A percentile compares a stretch with the other conserved stretches of the same genome.
Evolutionary conservation across 2,113 vertebrate genomes (phyloP).

Genomic region (Chitala chitala): DNA sequence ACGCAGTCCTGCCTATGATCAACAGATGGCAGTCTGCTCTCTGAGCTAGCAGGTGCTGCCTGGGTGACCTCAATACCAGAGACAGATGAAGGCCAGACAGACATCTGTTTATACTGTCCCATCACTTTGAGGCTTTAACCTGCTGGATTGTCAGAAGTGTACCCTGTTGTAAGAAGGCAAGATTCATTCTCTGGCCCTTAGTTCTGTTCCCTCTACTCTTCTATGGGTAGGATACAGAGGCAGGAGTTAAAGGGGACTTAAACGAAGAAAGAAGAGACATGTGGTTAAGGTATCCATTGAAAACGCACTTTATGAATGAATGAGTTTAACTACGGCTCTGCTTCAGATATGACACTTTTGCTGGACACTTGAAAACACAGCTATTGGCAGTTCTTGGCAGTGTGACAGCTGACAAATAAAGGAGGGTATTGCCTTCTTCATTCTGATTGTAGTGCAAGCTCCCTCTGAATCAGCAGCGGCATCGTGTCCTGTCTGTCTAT

Average conservation of each 20-base stretch:
- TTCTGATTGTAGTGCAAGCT: too few species aligned
- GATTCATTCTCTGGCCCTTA: background rate
- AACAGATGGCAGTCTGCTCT: conserved; percentile 48
- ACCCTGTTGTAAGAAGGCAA: too few species aligned
- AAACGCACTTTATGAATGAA: too few species aligned
- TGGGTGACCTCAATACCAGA: background rate
- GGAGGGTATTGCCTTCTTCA: too few species aligned
- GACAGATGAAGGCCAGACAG: background rate
- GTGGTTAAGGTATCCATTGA: too few species aligned
- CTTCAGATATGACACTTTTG: too few species aligned
- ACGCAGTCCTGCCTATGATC: conserved; percentile 50
- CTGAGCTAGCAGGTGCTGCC: background rate
- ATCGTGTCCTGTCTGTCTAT: too few species aligned
- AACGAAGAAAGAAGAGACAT: background rate
- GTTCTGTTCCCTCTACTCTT: background rate
- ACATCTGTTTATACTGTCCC: background rate
- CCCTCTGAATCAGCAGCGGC: too few species aligned
- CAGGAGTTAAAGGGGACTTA: background rate
- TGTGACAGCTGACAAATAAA: too few species aligned
- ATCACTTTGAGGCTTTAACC: background rate
- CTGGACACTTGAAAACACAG: too few species aligned
- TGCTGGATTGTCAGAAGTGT: background rate
- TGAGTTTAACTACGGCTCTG: too few species aligned
- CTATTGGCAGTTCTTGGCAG: too few species aligned
- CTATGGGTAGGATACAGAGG: background rate